Base-by-base conservation (phyloP, 1,140 invertebrate genomes). In the Zaprionus ornatus region DNA sequence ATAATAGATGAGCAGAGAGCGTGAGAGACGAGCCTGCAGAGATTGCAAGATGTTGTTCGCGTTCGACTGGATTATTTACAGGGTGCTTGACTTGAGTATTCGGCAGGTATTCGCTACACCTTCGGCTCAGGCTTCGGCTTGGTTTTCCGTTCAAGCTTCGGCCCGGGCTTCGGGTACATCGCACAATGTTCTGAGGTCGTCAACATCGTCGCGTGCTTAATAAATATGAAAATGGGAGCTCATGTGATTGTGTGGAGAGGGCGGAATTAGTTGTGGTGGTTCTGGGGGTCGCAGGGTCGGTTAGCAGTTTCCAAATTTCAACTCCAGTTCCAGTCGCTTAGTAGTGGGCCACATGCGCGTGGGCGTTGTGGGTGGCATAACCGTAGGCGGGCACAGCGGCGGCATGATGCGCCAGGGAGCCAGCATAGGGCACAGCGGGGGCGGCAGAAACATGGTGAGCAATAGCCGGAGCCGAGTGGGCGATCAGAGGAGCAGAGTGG, bases 121-220 rank as follows among this genome's bases (percentile, higher is more conserved):
- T 50, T 50, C 19, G 12, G 45, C 19, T 21, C 19, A 21, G 21
- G 17, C 45, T 21, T 50, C 17, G 19, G 42, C 42, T 48, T 19
- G 42, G 19, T 15, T 17, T 48, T 48, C 98, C 97, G 94, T 98
- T 99, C 75, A 52, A 68, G 52, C 79, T 67, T 62, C 55, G 61
- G 48, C 37, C 60, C 70, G 91, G 98, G 98, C 37, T 99, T 99
- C 93, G 95, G 54, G 98, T 98, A 9, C 98, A 93, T 98, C 99
- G 93, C 98, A 99, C 59, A 65, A 19, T 67, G 37, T 54, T 87
- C 62, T 87, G 73, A 83, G 74, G 77, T 84, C 78, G 81, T 84
- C 81, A 84, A 84, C 81, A 74, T 97, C 99, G 63, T 98, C 98
- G 61, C 98, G 92, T 99, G 97, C 79, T 98, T 94, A 98, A 97